Percentiles rank a stretch among this genome's conserved stretches.
phyloP scores from a whole-genome alignment of 2,888 invertebrate species.

The Tinea trinotella region DNA sequence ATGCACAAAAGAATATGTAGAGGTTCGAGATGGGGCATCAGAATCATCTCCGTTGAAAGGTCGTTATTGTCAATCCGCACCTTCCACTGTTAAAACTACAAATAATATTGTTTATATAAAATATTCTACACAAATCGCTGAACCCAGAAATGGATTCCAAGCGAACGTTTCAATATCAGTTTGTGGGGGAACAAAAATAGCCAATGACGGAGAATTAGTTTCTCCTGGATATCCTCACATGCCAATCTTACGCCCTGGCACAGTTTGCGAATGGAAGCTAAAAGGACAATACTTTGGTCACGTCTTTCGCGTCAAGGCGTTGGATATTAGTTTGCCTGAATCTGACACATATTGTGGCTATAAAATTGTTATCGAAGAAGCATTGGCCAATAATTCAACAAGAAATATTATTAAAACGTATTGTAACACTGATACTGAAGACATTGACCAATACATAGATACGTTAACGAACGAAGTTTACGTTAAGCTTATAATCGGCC shows the following conservation, averaged over 20 bases:
- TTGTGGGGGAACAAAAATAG: conserved; percentile 76
- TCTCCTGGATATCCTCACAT: conserved; percentile 79
- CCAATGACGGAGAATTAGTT: conserved; percentile 71
- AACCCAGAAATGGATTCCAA: conserved; percentile 84
- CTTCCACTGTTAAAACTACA: conserved; percentile 74
- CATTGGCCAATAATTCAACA: conserved; percentile 37
- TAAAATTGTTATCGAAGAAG: conserved; percentile 49
- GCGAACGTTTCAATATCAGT: conserved; percentile 76
- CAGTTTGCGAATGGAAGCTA: conserved; percentile 82
- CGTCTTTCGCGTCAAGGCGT: conserved; percentile 44
- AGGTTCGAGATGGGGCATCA: conserved; percentile 88
- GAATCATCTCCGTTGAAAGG: conserved; percentile 76
- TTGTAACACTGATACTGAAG: conserved; percentile 34
- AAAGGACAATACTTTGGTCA: conserved; percentile 56
- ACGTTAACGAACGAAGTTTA: conserved; percentile 44
- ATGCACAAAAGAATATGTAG: conserved; percentile 76
- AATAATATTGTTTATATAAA: conserved; percentile 79
- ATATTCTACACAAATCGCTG: conserved; percentile 78
- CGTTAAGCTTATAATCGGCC: conserved; percentile 44
- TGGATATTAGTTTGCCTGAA: conserved; percentile 37
- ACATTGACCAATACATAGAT: conserved; percentile 28
- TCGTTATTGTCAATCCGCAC: conserved; percentile 74
- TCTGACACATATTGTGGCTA: conserved; percentile 42
- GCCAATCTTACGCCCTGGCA: conserved; percentile 61
- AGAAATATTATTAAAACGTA: conserved; percentile 35